phyloP scores from a whole-genome alignment of 1,140 invertebrate species.

The Phymorhynchus buccinoides region DNA sequence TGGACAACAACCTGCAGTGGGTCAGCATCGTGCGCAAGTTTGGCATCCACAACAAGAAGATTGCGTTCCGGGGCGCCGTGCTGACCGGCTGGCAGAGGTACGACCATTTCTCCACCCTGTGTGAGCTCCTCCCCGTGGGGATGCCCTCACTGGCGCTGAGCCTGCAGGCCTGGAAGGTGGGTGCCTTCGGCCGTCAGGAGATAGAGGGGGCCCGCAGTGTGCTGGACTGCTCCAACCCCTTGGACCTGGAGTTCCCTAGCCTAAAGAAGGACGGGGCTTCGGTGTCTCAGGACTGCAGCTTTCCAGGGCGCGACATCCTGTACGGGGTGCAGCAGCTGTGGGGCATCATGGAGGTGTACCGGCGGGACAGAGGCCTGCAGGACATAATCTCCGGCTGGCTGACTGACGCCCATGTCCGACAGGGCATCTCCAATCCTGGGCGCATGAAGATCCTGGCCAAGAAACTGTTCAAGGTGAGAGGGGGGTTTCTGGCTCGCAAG shows the following conservation, averaged over 20 bases:
- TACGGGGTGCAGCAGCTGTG: slow-evolving; percentile 46
- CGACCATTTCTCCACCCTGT: slow-evolving; percentile 92
- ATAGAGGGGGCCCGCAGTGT: slow-evolving; percentile 8
- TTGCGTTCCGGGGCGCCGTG: slow-evolving; percentile 76
- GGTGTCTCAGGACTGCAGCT: slow-evolving; percentile 40
- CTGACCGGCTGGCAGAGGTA: slow-evolving; percentile 85
- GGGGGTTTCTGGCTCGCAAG: too few relatives aligned
- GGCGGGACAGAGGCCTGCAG: slow-evolving; percentile 19
- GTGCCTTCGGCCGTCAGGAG: slow-evolving; percentile 42
- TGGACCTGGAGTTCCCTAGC: slow-evolving; percentile 43
- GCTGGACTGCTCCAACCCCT: slow-evolving; percentile 18
- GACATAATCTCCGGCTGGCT: slow-evolving; percentile 51
- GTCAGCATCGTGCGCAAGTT: slow-evolving; percentile 77
- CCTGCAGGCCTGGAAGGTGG: slow-evolving; percentile 66
- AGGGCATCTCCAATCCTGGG: slow-evolving; percentile 53
- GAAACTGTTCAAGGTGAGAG: slow-evolving; percentile 28
- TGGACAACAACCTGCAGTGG: slow-evolving; percentile 83
- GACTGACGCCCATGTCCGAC: slow-evolving; percentile 52
- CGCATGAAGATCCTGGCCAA: slow-evolving; percentile 41
- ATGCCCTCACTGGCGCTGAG: slow-evolving; percentile 84
- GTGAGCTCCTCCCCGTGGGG: slow-evolving; percentile 85
- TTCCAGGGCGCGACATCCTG: slow-evolving; percentile 48
- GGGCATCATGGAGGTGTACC: slow-evolving; percentile 7
- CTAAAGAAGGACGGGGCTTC: background rate
- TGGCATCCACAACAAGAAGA: background rate